Percentiles rank a stretch among this genome's conserved stretches.
phyloP scores from a whole-genome alignment of 2,797 vertebrate species.

The Adelosebastes latens region DNA sequence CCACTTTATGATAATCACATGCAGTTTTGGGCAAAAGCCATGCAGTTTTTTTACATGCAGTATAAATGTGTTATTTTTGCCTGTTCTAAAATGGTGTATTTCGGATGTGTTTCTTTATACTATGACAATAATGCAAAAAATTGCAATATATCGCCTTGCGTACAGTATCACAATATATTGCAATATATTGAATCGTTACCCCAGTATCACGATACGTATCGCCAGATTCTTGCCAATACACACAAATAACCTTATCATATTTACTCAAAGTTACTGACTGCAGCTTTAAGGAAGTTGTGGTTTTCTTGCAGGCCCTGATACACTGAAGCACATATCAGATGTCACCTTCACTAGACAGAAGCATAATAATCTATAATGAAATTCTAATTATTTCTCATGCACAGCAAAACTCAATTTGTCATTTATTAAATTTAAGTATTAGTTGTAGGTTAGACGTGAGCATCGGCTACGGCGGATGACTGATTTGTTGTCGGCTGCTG shows the following conservation, averaged over 20 bases:
- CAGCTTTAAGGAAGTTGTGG: neutral
- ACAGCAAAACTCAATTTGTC: neutral
- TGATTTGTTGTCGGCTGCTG: conserved; percentile 18
- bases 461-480: neutral
- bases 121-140: too few relatives aligned
- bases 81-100: too few relatives aligned
- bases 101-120: too few relatives aligned
- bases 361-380: conserved; percentile 8
- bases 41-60: too few relatives aligned
- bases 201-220: fast-evolving
- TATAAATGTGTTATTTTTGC: too few relatives aligned
- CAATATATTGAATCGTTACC: too few relatives aligned
- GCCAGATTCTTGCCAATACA: too few relatives aligned
- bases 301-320: neutral
- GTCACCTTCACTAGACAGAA: neutral
- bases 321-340: neutral
- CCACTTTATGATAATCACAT: too few relatives aligned
- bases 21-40: fast-evolving
- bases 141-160: too few relatives aligned
- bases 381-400: conserved; percentile 15
- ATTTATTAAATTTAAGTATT: conserved; percentile 35
- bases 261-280: fast-evolving
- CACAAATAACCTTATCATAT: neutral
- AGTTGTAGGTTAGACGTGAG: neutral
- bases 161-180: too few relatives aligned